Conservation (phyloP, 1,140 invertebrate species). For the Thalassaphorura encarpata region DNA sequence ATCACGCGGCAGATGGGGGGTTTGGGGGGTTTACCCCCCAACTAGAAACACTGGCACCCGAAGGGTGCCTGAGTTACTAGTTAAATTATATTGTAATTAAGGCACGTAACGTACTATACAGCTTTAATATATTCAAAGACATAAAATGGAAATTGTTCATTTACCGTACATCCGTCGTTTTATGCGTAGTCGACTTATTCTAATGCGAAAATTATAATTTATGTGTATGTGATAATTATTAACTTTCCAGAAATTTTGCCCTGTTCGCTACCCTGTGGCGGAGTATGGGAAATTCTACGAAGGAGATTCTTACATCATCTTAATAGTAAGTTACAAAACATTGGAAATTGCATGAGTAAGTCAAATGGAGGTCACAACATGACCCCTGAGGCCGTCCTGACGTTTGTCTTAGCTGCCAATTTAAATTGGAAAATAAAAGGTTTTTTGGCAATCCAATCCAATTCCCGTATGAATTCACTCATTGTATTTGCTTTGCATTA, state of each 20-base stretch:
- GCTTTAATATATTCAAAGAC: neutral
- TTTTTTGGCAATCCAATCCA: too few species aligned
- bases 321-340: slow-evolving; percentile 55
- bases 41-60: too few species aligned
- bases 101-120: too few species aligned
- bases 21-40: too few species aligned
- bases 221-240: slow-evolving; percentile 15
- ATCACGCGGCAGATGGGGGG: too few species aligned
- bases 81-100: slow-evolving; percentile 1
- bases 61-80: too few species aligned
- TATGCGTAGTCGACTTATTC: neutral
- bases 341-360: neutral
- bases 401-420: too few species aligned
- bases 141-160: neutral
- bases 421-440: too few species aligned
- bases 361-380: too few species aligned
- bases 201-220: neutral
- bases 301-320: slow-evolving; percentile 81
- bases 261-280: slow-evolving; percentile 57
- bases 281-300: slow-evolving; percentile 80
- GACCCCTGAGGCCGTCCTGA: too few species aligned
- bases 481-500: too few species aligned
- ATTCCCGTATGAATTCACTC: too few species aligned
- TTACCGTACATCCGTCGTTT: neutral
- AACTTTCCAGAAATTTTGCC: slow-evolving; percentile 63